These are phyloP conservation scores for Ceratina calcarata DNA, from an alignment of 1,140 invertebrate species.

Conservation along the genomic window DNA sequence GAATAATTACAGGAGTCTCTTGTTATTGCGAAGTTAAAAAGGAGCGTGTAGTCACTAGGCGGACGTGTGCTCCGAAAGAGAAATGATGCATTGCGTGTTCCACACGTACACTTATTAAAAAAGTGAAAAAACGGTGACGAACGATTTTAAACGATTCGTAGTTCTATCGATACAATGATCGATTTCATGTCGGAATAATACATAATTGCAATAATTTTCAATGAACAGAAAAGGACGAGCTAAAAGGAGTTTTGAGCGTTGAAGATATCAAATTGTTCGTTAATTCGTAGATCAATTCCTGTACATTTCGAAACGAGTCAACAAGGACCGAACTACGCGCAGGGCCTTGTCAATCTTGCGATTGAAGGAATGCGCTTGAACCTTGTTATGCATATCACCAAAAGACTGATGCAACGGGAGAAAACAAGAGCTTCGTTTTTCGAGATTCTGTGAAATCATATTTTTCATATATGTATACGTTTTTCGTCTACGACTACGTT, in stretches of 20 bases:
- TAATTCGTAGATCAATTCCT: slow-evolving; percentile 45
- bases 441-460: slow-evolving; percentile 17
- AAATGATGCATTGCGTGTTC: background rate
- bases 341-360: background rate
- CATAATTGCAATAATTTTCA: background rate
- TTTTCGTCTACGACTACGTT: slow-evolving; percentile 22
- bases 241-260: slow-evolving; percentile 11
- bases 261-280: slow-evolving; percentile 21
- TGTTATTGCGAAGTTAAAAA: background rate
- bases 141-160: slow-evolving; percentile 10
- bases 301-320: slow-evolving; percentile 8
- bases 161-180: background rate
- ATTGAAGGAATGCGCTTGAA: background rate
- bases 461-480: background rate
- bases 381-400: too few relatives aligned
- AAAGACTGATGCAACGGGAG: background rate
- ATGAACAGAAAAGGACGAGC: background rate
- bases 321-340: background rate
- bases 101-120: background rate
- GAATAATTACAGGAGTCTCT: background rate
- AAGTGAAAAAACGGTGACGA: background rate
- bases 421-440: background rate
- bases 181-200: slow-evolving; percentile 1
- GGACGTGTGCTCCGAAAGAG: background rate
- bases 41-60: background rate